phyloP scores from a whole-genome alignment of 2,113 vertebrate genomes.

The Laterallus jamaicensis region DNA sequence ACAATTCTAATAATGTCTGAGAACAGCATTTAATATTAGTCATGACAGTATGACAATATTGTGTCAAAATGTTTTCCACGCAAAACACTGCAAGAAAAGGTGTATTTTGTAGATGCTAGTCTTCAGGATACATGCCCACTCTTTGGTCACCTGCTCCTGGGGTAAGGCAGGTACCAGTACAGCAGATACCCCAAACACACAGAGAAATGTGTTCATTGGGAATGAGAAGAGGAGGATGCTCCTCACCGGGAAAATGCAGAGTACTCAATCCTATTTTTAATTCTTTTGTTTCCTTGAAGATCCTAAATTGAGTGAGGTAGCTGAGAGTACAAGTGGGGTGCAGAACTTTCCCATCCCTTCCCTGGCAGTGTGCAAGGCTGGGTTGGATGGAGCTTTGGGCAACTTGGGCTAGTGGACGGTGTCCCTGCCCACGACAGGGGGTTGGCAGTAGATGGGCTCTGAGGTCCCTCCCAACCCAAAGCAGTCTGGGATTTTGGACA shows the following conservation, averaged over 20 bases:
- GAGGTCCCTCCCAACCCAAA: too few relatives aligned
- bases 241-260: not conserved
- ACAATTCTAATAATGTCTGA: not conserved
- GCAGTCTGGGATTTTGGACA: not conserved
- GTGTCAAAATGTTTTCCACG: not conserved
- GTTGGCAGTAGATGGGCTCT: too few relatives aligned
- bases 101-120: not conserved
- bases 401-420: too few relatives aligned
- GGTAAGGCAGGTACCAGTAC: not conserved
- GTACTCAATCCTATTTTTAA: not conserved
- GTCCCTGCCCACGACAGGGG: too few relatives aligned
- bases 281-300: not conserved
- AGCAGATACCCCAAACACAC: not conserved
- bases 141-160: not conserved
- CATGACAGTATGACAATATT: not conserved
- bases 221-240: not conserved
- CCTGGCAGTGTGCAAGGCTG: too few relatives aligned
- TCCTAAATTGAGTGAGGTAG: not conserved
- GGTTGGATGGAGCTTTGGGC: too few relatives aligned
- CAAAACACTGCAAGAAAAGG: not conserved
- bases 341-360: not conserved
- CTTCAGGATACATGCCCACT: not conserved
- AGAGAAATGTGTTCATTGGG: not conserved
- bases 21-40: conserved; percentile 3
- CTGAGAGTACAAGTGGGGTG: not conserved